These are phyloP conservation scores for Tenthredo livida DNA, from an alignment of 2,888 invertebrate genomes.

Conservation along the genomic window DNA sequence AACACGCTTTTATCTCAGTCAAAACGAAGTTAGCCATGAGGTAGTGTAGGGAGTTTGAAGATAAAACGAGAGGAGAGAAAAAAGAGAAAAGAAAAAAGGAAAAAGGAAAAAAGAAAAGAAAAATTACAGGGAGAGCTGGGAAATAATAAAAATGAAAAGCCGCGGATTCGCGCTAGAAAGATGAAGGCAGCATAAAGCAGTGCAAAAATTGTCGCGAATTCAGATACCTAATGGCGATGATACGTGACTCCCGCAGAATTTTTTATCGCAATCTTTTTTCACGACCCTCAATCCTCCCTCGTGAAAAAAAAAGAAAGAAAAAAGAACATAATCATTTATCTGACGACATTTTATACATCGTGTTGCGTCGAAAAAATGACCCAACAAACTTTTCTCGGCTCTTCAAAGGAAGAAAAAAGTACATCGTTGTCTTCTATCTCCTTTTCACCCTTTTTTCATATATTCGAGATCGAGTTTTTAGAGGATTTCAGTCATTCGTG, in stretches of 20 bases:
- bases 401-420: background rate
- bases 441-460: background rate
- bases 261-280: background rate
- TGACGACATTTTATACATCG: background rate
- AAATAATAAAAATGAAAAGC: background rate
- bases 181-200: background rate
- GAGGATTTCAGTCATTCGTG: background rate
- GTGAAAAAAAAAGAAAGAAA: background rate
- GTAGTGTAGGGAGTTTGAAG: background rate
- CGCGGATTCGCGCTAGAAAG: background rate
- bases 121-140: background rate
- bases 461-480: background rate
- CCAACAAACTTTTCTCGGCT: background rate
- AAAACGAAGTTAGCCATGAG: slow-evolving; percentile 12
- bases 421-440: background rate
- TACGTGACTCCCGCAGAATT: background rate
- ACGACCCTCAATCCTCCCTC: background rate
- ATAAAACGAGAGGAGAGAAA: background rate
- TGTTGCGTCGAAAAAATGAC: background rate
- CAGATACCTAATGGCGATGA: background rate
- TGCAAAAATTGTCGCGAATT: background rate
- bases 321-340: background rate
- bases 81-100: background rate
- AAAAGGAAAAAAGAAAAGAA: background rate
- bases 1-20: slow-evolving; percentile 32